phyloP scores from a whole-genome alignment of 2,113 vertebrate genomes.

The Tetraodon nigroviridis region DNA sequence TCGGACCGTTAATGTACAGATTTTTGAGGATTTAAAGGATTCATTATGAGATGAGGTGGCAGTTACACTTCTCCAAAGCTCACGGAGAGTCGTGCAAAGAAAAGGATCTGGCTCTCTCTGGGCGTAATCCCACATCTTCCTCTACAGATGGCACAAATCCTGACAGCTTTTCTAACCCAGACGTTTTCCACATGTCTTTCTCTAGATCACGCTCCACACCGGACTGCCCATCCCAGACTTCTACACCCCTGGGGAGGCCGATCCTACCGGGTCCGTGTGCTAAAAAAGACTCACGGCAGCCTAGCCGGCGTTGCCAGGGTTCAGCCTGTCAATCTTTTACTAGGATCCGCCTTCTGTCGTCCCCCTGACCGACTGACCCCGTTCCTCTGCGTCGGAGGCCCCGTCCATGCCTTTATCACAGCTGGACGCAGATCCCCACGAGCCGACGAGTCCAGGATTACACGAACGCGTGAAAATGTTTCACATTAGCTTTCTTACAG shows the following conservation, averaged over 20 bases:
- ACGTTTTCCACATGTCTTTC: conserved; percentile 1
- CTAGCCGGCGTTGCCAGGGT: conserved; percentile 17
- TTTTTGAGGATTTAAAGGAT: not conserved
- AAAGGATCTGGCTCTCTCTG: not conserved
- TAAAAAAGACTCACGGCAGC: conserved; percentile 37
- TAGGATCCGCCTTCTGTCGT: conserved; percentile 5
- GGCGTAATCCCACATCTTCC: conserved; percentile 42
- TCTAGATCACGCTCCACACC: conserved; percentile 93
- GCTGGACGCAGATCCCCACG: conserved; percentile 8
- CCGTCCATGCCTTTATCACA: conserved; percentile 45
- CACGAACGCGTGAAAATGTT: not conserved
- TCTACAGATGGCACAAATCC: conserved; percentile 32
- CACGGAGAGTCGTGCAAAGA: no score
- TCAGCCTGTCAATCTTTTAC: conserved; percentile 26
- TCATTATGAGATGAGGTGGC: not conserved
- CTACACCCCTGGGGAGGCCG: conserved; percentile 82
- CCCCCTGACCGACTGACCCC: conserved; percentile 22
- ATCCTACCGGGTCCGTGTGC: conserved; percentile 73
- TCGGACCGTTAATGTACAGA: not conserved
- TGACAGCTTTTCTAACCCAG: not conserved
- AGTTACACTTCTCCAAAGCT: no score
- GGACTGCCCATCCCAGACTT: conserved; percentile 92
- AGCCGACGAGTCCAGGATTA: not conserved
- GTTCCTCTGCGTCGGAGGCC: conserved; percentile 10
- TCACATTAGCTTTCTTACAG: not conserved